These are phyloP conservation scores for Caenorhabditis tropicalis DNA, from an alignment of 1,140 invertebrate genomes.

Conservation along the genomic window DNA sequence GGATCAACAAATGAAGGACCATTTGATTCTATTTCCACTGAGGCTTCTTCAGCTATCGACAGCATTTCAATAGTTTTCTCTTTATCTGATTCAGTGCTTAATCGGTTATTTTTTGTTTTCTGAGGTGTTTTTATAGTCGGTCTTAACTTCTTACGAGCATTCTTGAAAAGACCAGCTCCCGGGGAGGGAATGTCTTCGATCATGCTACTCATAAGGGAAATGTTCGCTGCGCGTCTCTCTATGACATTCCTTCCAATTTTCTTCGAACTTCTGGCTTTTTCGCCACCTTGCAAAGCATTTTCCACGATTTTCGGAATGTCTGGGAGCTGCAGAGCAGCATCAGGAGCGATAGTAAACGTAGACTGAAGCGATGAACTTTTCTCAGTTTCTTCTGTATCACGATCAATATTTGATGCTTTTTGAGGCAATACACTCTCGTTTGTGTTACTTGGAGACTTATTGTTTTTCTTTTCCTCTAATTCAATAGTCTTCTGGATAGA, in stretches of 20 bases:
- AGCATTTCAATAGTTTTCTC: slow-evolving; percentile 9
- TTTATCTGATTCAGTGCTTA: slow-evolving; percentile 6
- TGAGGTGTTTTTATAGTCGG: neutral
- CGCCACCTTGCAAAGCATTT: neutral
- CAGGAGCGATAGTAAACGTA: no score
- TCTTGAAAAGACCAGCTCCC: neutral
- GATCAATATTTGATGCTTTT: no score
- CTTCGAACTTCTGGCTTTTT: neutral
- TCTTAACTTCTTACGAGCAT: neutral
- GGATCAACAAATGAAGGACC: neutral
- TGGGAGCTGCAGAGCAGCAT: no score
- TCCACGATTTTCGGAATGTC: no score
- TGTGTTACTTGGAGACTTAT: no score
- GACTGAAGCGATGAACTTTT: no score
- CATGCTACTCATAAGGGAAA: neutral
- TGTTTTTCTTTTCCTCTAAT: no score
- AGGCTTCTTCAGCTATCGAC: neutral
- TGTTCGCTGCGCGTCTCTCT: neutral
- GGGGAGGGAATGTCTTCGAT: neutral
- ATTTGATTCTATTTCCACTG: neutral
- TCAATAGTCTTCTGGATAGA: no score
- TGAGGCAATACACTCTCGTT: no score
- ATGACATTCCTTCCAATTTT: neutral
- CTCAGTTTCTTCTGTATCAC: no score
- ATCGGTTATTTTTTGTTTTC: neutral